A percentile compares a stretch with the other conserved stretches of the same genome.
Evolutionary conservation across 2,797 vertebrate genomes (phyloP).

Genomic region (Coranthus polyacanthus): DNA sequence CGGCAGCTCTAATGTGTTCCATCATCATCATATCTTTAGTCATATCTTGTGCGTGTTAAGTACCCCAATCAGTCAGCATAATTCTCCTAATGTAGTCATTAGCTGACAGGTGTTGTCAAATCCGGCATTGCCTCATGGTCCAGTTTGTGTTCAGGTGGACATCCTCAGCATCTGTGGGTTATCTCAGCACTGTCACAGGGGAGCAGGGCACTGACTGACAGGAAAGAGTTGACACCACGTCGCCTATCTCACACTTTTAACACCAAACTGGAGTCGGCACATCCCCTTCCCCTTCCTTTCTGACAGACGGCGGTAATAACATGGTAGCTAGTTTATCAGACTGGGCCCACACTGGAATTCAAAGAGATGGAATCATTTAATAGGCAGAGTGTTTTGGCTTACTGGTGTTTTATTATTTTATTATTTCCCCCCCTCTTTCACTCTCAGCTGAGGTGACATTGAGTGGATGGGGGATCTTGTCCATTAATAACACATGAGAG

Average conservation of each 20-base stretch:
- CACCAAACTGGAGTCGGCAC: constrained; percentile 25
- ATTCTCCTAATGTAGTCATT: constrained; percentile 46
- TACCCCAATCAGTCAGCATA: constrained; percentile 52
- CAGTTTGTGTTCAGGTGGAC: constrained; percentile 12
- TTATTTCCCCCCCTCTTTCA: constrained; percentile 10
- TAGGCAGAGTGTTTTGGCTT: constrained; percentile 60
- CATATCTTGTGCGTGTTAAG: constrained; percentile 43
- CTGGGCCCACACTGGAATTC: constrained; percentile 52
- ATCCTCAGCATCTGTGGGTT: constrained; percentile 25
- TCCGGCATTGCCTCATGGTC: constrained; percentile 21
- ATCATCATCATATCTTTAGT: constrained; percentile 40
- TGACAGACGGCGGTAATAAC: constrained; percentile 64
- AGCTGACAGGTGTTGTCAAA: constrained; percentile 58
- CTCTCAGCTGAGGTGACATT: constrained; percentile 66
- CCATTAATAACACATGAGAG: constrained; percentile 77
- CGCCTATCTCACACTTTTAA: constrained; percentile 40
- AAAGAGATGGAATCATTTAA: constrained; percentile 76
- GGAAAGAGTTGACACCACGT: constrained; percentile 32
- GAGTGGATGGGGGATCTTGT: constrained; percentile 59
- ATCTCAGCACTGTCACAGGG: constrained; percentile 43
- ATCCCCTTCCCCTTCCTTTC: background rate
- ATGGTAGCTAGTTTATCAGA: constrained; percentile 59
- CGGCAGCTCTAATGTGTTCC: constrained; percentile 40
- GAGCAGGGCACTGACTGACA: constrained; percentile 47
- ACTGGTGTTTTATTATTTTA: constrained; percentile 63